Percentiles rank a stretch among this genome's conserved stretches.
These are phyloP conservation scores for Pachliopta kotzebuea DNA, from an alignment of 2,888 invertebrate species.

Conservation along the genomic window DNA sequence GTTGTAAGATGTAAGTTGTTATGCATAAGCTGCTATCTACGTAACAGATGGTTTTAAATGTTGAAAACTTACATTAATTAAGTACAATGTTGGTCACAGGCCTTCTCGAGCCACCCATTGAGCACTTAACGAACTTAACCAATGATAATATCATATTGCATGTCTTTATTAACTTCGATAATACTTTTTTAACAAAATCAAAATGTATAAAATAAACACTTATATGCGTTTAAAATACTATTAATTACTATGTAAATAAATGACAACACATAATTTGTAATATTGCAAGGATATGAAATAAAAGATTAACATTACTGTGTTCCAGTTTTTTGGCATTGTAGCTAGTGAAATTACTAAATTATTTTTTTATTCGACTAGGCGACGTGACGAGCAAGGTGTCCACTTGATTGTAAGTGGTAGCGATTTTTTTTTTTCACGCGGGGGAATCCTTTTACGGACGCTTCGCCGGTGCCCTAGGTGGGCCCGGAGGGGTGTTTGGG, in stretches of 20 bases:
- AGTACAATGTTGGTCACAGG: slow-evolving; percentile 25
- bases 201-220: too few species aligned
- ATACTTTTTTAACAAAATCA: slow-evolving; percentile 2
- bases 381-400: too few species aligned
- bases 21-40: slow-evolving; percentile 4
- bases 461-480: too few species aligned
- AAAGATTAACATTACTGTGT: too few species aligned
- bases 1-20: slow-evolving; percentile 18
- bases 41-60: slow-evolving; percentile 20
- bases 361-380: too few species aligned
- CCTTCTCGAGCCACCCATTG: slow-evolving; percentile 25
- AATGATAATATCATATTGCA: slow-evolving; percentile 19
- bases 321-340: too few species aligned
- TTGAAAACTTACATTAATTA: slow-evolving; percentile 24
- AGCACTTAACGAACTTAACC: slow-evolving; percentile 35
- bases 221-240: background rate
- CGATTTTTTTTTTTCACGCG: too few species aligned
- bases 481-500: too few species aligned
- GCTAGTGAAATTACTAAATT: too few species aligned
- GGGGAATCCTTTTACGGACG: too few species aligned
- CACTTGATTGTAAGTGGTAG: too few species aligned
- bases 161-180: background rate
- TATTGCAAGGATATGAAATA: too few species aligned
- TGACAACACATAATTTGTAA: background rate
- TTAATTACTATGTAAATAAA: background rate